These are phyloP conservation scores for Drosophila antonietae DNA, from an alignment of 2,888 invertebrate species.

Conservation along the genomic window DNA sequence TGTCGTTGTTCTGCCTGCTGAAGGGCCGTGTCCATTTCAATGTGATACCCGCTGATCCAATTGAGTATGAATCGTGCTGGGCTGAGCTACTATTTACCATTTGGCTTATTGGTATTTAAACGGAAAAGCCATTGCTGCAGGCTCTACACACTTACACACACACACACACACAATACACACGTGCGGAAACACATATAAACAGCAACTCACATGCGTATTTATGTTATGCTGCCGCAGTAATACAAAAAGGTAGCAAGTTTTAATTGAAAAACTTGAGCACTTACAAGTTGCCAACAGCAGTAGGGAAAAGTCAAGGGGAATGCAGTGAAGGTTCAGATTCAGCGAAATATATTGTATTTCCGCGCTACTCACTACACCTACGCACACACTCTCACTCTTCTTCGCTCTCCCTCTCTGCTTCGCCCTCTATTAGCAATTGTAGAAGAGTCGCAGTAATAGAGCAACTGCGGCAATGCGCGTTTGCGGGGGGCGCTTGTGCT, in stretches of 20 bases:
- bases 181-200: conserved; percentile 24
- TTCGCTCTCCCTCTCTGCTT: conserved; percentile 6
- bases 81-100: conserved; percentile 49
- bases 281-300: conserved; percentile 67
- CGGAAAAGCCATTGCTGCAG: conserved; percentile 36
- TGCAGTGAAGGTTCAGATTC: conserved; percentile 35
- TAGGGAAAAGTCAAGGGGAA: conserved; percentile 25
- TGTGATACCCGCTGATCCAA: conserved; percentile 7
- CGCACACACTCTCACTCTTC: conserved; percentile 21
- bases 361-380: conserved; percentile 49
- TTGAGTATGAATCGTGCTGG: conserved; percentile 5
- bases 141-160: conserved; percentile 15
- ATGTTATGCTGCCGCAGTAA: conserved; percentile 72
- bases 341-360: conserved; percentile 60
- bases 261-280: conserved; percentile 80
- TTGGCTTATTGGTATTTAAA: conserved; percentile 73
- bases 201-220: conserved; percentile 69
- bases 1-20: conserved; percentile 36
- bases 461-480: conserved; percentile 19
- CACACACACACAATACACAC: conserved; percentile 14
- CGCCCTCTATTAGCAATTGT: conserved; percentile 63
- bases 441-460: conserved; percentile 45
- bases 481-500: conserved; percentile 1
- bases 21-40: conserved; percentile 11
- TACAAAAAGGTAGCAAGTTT: conserved; percentile 78